Percentiles rank a stretch among this genome's conserved stretches.
phyloP scores from a whole-genome alignment of 2,113 vertebrate species.

The Rhineura floridana region DNA sequence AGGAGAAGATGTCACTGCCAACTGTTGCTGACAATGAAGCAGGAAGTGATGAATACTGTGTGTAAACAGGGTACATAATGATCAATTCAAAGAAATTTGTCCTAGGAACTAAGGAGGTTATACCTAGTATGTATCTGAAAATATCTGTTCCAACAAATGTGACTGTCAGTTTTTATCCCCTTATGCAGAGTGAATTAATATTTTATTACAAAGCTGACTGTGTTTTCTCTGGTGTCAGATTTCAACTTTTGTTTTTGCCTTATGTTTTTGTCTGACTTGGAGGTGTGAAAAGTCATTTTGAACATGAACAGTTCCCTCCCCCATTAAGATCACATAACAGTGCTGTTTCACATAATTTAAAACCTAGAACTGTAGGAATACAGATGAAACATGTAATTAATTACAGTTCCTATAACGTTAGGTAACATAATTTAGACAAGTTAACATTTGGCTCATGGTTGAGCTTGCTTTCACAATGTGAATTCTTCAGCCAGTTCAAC shows the following conservation, averaged over 20 bases:
- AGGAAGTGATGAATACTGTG: constrained; percentile 49
- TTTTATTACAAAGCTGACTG: constrained; percentile 50
- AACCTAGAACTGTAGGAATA: not conserved
- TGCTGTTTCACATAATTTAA: constrained; percentile 47
- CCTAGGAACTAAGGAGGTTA: constrained; percentile 53
- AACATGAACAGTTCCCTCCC: not conserved
- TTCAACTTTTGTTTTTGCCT: not conserved
- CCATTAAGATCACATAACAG: not conserved
- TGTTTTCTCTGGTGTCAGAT: constrained; percentile 19
- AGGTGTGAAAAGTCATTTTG: constrained; percentile 16
- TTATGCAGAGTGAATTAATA: constrained; percentile 53
- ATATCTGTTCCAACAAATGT: constrained; percentile 55
- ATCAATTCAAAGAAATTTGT: constrained; percentile 56
- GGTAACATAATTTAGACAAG: constrained; percentile 38
- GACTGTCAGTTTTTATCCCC: constrained; percentile 70
- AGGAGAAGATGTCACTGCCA: constrained; percentile 54
- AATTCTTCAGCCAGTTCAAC: constrained; percentile 44
- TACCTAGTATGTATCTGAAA: constrained; percentile 13
- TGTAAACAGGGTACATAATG: constrained; percentile 61
- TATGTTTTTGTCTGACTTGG: constrained; percentile 22
- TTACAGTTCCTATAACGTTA: constrained; percentile 27
- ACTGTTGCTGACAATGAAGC: constrained; percentile 51
- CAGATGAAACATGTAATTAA: constrained; percentile 17
- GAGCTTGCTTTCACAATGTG: constrained; percentile 35
- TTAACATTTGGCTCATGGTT: constrained; percentile 53